Base-by-base conservation (phyloP, 2,113 vertebrate genomes). In the Zosterops japonicus region DNA sequence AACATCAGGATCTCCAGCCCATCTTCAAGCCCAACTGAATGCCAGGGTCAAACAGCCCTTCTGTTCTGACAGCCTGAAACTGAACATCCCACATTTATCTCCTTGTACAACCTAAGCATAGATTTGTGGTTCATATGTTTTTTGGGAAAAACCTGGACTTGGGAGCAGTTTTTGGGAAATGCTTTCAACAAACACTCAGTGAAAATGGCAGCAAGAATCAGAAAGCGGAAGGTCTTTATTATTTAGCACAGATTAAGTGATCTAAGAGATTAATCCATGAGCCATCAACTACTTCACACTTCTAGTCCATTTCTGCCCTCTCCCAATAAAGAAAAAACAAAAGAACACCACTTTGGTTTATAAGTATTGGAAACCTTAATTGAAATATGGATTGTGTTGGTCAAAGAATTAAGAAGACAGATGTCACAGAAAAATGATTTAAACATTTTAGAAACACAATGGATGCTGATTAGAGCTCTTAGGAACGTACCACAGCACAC, bases 401-500 rank as follows among this genome's bases (percentile, higher is more conserved):
- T 53, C 27, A 64, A 80, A 44, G 7, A 63, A 74, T 63, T 70
- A 27, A 69, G 28, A 41, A 33, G 25, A 14, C 6, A 63, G 11
- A 28, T 77, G 15, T 9, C 0, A 57, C 12, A 15, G 11, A 67
- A 72, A 64, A 44, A 7, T 29, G 14, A 39, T 31, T 55, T 12
- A 35, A 90, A 60, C 6, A 7, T 21, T 70, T 61, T 50, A 17
- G 8, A 35, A 78, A 22, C 5, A 29, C n/a, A 63, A 6, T 5
- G 6, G 18, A 3, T 68, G 29, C 41, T 31, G 18, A 27, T 42
- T 28, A 50, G 42, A 67, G 28, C 24, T 72, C 84, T 96, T 95
- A 96, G 46, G 36, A 83, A 19, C 67, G 78, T 49, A 55, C 1
- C 33, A 83, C 17, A 41, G 82, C 94, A 87, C 90, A 93, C 44